phyloP scores from a whole-genome alignment of 2,113 vertebrate genomes.

The Sminthopsis crassicaudata region DNA sequence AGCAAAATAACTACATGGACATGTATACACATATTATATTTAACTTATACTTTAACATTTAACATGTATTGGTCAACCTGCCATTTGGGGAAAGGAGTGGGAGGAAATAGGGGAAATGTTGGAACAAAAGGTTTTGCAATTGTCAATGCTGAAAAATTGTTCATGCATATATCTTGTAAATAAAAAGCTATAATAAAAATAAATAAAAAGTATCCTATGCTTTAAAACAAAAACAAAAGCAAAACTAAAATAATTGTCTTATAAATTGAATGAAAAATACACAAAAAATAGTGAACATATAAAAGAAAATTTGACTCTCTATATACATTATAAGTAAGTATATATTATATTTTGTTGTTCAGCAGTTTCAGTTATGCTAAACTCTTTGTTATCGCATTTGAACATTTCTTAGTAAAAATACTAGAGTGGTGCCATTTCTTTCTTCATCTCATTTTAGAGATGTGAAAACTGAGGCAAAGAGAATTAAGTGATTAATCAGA shows the following conservation, averaged over 20 bases:
- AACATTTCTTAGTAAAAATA: neutral
- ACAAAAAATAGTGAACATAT: conserved; percentile 48
- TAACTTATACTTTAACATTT: no score
- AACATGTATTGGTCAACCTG: no score
- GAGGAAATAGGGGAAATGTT: no score
- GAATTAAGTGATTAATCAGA: neutral
- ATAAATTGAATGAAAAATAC: conserved; percentile 62
- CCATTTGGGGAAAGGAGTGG: no score
- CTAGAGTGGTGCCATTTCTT: neutral
- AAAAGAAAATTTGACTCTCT: conserved; percentile 49
- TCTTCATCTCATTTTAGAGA: neutral
- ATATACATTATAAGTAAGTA: no score
- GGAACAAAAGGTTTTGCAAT: no score
- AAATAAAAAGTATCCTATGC: conserved; percentile 71
- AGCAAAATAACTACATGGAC: no score
- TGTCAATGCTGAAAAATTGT: no score
- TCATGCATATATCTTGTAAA: no score
- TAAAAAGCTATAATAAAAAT: no score
- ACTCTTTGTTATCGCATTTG: neutral
- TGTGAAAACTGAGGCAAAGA: neutral
- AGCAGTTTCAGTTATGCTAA: neutral
- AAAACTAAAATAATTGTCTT: conserved; percentile 59
- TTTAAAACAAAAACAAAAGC: conserved; percentile 66
- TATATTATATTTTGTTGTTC: no score
- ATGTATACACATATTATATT: no score